Percentiles rank a stretch among this genome's conserved stretches.
Conservation (phyloP, 2,888 invertebrate genomes). For the Listrodromus nycthemerus region DNA sequence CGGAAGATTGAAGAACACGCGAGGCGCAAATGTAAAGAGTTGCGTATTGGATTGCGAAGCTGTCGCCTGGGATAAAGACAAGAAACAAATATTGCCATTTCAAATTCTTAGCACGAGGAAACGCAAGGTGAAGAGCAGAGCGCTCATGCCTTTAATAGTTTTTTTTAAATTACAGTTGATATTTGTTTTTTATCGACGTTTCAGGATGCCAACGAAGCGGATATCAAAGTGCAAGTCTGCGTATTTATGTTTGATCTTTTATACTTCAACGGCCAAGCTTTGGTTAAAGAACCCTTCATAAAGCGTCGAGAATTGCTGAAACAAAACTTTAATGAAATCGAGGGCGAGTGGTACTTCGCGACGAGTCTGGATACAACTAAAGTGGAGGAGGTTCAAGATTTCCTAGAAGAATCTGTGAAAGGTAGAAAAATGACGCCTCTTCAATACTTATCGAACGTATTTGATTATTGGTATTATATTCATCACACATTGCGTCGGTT, state of each 20-base stretch:
- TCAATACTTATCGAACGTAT: slow-evolving; percentile 8
- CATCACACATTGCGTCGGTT: slow-evolving; percentile 26
- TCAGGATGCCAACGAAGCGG: slow-evolving; percentile 90
- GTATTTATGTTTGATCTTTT: slow-evolving; percentile 98
- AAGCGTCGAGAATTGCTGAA: slow-evolving; percentile 90
- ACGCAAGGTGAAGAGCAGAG: slow-evolving; percentile 90
- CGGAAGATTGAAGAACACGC: slow-evolving; percentile 87
- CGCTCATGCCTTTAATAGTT: slow-evolving; percentile 71
- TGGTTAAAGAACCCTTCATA: slow-evolving; percentile 92
- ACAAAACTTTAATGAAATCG: slow-evolving; percentile 89
- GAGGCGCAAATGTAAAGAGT: slow-evolving; percentile 87
- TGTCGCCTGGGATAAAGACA: slow-evolving; percentile 97
- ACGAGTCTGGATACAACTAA: slow-evolving; percentile 92
- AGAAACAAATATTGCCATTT: slow-evolving; percentile 96
- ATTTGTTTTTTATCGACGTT: slow-evolving; percentile 43
- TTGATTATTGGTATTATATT: not conserved
- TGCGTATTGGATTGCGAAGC: slow-evolving; percentile 98
- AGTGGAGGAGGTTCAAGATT: slow-evolving; percentile 96
- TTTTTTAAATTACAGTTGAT: slow-evolving; percentile 6
- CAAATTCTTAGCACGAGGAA: slow-evolving; percentile 98
- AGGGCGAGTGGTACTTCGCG: slow-evolving; percentile 96
- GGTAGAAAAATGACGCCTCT: slow-evolving; percentile 83
- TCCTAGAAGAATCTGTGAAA: slow-evolving; percentile 97
- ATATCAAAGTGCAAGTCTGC: slow-evolving; percentile 95
- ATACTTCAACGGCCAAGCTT: slow-evolving; percentile 94